phyloP scores from a whole-genome alignment of 2,113 vertebrate genomes.

The Eonycteris spelaea region DNA sequence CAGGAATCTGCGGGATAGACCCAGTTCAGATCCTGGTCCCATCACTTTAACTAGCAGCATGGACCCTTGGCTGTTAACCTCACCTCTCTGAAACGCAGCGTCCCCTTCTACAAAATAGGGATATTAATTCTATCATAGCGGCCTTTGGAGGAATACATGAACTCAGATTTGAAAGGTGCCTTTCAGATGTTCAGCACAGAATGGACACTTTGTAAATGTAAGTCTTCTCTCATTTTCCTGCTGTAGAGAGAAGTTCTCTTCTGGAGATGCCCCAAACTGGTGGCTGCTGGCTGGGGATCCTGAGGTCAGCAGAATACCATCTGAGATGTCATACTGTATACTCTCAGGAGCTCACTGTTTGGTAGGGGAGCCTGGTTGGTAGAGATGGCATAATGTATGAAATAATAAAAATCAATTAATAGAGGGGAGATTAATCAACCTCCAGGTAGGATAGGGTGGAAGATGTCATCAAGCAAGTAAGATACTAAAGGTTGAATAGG shows the following conservation, averaged over 20 bases:
- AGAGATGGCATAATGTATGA: background rate
- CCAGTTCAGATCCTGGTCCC: background rate
- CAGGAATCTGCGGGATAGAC: background rate
- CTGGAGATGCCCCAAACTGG: background rate
- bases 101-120: background rate
- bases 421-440: background rate
- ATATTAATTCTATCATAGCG: background rate
- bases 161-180: background rate
- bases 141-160: background rate
- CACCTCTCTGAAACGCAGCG: background rate
- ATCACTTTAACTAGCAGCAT: background rate
- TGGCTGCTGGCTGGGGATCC: background rate
- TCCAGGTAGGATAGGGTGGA: background rate
- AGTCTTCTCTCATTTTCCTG: background rate
- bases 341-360: background rate
- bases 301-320: background rate
- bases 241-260: background rate
- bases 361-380: background rate
- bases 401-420: background rate
- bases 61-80: background rate
- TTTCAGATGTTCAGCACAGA: background rate
- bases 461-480: background rate
- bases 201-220: background rate
- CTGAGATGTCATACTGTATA: background rate
- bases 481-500: background rate